These are phyloP conservation scores for Artemia franciscana DNA, from an alignment of 1,140 invertebrate genomes.

Conservation along the genomic window DNA sequence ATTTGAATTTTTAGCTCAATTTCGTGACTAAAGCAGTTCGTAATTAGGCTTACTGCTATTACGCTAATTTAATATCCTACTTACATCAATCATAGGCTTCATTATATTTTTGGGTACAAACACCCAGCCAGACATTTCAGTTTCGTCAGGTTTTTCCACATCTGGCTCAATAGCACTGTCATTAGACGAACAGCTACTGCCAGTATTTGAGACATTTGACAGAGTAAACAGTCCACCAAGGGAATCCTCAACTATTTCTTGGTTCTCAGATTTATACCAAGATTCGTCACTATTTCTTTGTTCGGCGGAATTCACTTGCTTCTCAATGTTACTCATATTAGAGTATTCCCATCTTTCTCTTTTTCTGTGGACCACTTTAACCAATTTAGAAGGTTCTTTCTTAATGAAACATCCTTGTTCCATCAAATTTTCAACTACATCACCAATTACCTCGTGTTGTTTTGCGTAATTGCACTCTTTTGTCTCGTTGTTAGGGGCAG, in stretches of 20 bases:
- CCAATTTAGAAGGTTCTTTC: too few relatives aligned
- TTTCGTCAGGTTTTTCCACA: neutral
- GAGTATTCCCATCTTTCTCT: neutral
- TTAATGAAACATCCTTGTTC: too few relatives aligned
- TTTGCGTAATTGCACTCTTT: neutral
- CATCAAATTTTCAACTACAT: neutral
- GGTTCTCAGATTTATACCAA: neutral
- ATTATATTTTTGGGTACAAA: constrained; percentile 54
- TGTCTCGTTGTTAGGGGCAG: neutral
- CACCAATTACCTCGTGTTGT: neutral
- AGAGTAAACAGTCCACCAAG: neutral
- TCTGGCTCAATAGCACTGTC: neutral
- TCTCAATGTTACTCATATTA: neutral
- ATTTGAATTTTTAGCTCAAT: too few relatives aligned
- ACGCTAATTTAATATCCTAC: too few relatives aligned
- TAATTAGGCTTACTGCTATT: too few relatives aligned
- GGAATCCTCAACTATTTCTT: neutral
- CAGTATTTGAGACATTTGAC: neutral
- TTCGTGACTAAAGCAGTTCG: too few relatives aligned
- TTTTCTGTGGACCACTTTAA: too few relatives aligned
- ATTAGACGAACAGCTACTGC: neutral
- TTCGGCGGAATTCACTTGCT: neutral
- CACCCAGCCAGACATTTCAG: constrained; percentile 29
- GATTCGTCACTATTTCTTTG: neutral
- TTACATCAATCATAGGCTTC: constrained; percentile 47